Percentiles rank a stretch among this genome's conserved stretches.
These are phyloP conservation scores for Spizaetus ornatus DNA, from an alignment of 2,113 vertebrate species.

Conservation along the genomic window DNA sequence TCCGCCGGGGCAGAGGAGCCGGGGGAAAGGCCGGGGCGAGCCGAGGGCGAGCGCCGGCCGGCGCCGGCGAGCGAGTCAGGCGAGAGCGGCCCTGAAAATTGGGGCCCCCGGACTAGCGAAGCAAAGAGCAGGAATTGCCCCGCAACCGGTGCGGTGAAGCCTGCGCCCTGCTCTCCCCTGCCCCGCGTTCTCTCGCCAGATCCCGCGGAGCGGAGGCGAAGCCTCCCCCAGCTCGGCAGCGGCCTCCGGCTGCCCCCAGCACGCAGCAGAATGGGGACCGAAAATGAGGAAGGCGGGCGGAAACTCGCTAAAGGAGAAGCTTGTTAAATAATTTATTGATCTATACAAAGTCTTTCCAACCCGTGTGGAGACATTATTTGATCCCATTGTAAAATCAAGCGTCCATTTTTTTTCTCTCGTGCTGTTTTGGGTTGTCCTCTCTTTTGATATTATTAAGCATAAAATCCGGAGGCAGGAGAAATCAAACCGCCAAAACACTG, in stretches of 20 bases:
- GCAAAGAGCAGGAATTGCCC: neutral
- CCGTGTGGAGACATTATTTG: conserved; percentile 65
- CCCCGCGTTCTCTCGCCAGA: fast-evolving
- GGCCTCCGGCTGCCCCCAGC: too few species aligned
- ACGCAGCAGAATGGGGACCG: neutral
- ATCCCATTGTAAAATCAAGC: conserved; percentile 46
- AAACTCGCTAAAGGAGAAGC: conserved; percentile 38
- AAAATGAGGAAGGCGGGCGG: fast-evolving
- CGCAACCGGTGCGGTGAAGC: neutral
- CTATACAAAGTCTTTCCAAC: conserved; percentile 85
- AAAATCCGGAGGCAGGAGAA: conserved; percentile 44
- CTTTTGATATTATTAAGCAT: conserved; percentile 19
- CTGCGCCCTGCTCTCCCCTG: too few species aligned
- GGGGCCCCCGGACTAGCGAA: fast-evolving
- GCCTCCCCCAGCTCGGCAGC: neutral
- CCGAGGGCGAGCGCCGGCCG: too few species aligned
- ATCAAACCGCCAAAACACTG: conserved; percentile 30
- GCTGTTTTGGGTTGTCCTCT: neutral
- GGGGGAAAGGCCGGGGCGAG: too few species aligned
- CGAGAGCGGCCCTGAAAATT: neutral
- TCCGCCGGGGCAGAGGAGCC: too few species aligned
- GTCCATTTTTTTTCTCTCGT: neutral
- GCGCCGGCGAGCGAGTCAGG: neutral
- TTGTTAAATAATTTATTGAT: conserved; percentile 98
- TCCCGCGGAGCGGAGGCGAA: neutral